Conservation (phyloP, 2,888 invertebrate species). For the Sphaeridia pumilis region DNA sequence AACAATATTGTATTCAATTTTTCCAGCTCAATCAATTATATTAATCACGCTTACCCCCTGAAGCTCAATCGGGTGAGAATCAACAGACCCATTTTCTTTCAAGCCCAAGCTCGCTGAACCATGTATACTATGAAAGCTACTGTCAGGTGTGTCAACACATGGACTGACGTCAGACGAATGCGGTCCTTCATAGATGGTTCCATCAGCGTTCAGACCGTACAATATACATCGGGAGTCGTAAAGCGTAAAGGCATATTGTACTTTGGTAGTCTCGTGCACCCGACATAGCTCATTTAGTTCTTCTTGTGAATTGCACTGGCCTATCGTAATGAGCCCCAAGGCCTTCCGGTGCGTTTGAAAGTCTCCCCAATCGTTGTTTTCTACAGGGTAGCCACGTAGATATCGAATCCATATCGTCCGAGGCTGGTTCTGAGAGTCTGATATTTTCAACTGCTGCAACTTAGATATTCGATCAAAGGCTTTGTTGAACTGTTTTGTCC, state of each 20-base stretch:
- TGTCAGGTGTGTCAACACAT: conserved; percentile 16
- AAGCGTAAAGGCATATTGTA: conserved; percentile 70
- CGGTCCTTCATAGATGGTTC: conserved; percentile 37
- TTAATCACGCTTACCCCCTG: background rate
- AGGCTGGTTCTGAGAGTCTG: conserved; percentile 61
- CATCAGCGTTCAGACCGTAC: conserved; percentile 53
- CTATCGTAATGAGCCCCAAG: conserved; percentile 71
- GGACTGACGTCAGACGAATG: conserved; percentile 35
- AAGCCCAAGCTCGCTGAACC: background rate
- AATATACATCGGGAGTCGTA: conserved; percentile 78
- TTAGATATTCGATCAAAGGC: conserved; percentile 74
- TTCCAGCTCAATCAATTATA: no score
- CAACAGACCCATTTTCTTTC: background rate
- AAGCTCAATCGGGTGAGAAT: background rate
- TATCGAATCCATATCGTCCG: conserved; percentile 75
- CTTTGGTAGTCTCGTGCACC: conserved; percentile 76
- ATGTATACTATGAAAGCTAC: conserved; percentile 9
- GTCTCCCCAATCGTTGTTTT: conserved; percentile 96
- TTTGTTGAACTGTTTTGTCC: conserved; percentile 49
- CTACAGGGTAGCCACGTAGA: conserved; percentile 79
- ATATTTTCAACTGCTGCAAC: conserved; percentile 63
- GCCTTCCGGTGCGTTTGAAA: conserved; percentile 86
- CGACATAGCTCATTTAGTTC: conserved; percentile 79
- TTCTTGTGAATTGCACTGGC: conserved; percentile 67
- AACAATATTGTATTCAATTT: no score